A percentile compares a stretch with the other conserved stretches of the same genome.
Evolutionary conservation across 2,888 invertebrate genomes (phyloP).

Genomic region (Pherbina coryleti): DNA sequence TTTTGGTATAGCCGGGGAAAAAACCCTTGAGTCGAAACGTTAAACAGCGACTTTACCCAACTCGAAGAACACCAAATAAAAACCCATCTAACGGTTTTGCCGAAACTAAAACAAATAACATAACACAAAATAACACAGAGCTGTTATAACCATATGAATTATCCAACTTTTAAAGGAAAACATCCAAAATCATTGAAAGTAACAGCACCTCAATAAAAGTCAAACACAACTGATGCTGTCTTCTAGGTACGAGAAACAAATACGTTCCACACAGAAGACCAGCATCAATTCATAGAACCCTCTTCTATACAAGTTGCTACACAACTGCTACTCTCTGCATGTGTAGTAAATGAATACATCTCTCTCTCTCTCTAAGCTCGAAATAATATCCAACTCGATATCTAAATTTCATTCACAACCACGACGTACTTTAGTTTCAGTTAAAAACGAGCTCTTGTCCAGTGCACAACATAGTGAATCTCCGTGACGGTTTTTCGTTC

Average conservation of each 20-base stretch:
- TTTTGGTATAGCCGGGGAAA: too few relatives aligned
- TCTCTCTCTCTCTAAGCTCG: neutral
- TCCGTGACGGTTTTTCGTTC: slow-evolving; percentile 5
- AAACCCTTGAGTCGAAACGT: too few relatives aligned
- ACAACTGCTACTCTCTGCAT: neutral
- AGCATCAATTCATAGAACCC: neutral
- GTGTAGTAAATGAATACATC: neutral
- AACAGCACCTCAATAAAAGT: too few relatives aligned
- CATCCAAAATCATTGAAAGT: too few relatives aligned
- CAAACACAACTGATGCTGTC: too few relatives aligned
- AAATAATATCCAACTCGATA: neutral
- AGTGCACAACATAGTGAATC: neutral
- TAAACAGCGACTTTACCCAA: too few relatives aligned
- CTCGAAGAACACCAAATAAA: too few relatives aligned
- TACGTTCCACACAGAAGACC: slow-evolving; percentile 5
- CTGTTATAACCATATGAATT: too few relatives aligned
- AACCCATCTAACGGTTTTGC: too few relatives aligned
- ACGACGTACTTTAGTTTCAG: neutral
- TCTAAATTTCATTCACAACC: neutral
- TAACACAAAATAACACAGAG: too few relatives aligned
- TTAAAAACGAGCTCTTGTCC: slow-evolving; percentile 23
- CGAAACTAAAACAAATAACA: too few relatives aligned
- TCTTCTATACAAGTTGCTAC: neutral
- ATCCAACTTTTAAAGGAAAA: too few relatives aligned
- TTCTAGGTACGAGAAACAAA: neutral